Percentiles rank a stretch among this genome's conserved stretches.
Conservation (phyloP, 2,888 invertebrate genomes). For the Choreutis nemorana region DNA sequence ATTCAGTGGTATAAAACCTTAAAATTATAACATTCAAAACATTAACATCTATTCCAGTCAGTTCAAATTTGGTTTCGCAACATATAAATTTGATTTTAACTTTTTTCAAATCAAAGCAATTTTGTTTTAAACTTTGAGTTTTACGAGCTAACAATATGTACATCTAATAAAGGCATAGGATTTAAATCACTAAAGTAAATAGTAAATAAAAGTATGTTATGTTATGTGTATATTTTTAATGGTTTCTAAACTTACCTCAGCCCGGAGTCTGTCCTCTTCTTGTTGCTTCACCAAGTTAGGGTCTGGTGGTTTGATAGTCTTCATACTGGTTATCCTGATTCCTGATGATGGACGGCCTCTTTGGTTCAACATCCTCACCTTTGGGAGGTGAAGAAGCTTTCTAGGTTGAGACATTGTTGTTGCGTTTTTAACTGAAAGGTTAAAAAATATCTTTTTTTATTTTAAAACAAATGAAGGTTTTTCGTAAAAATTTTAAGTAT, state of each 20-base stretch:
- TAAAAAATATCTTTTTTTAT: neutral
- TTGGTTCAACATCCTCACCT: slow-evolving; percentile 41
- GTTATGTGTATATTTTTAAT: neutral
- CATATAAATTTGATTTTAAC: too few species aligned
- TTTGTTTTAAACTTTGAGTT: too few species aligned
- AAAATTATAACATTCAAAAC: too few species aligned
- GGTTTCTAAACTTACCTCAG: slow-evolving; percentile 30
- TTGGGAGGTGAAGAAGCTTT: slow-evolving; percentile 41
- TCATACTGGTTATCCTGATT: slow-evolving; percentile 47
- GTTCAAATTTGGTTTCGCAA: too few species aligned
- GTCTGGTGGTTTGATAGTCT: slow-evolving; percentile 42
- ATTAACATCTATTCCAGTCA: too few species aligned
- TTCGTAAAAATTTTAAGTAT: neutral
- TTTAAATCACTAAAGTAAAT: too few species aligned
- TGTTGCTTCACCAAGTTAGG: slow-evolving; percentile 33
- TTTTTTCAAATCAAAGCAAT: too few species aligned
- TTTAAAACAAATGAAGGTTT: neutral
- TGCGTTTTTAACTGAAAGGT: too few species aligned
- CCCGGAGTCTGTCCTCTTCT: slow-evolving; percentile 41
- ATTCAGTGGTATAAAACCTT: too few species aligned
- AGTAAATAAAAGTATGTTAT: too few species aligned
- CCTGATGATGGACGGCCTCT: slow-evolving; percentile 24
- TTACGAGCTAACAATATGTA: too few species aligned
- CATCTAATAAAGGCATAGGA: too few species aligned
- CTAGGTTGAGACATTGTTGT: slow-evolving; percentile 34